These are phyloP conservation scores for Arremon aurantiirostris DNA, from an alignment of 2,797 vertebrate genomes.

Conservation along the genomic window DNA sequence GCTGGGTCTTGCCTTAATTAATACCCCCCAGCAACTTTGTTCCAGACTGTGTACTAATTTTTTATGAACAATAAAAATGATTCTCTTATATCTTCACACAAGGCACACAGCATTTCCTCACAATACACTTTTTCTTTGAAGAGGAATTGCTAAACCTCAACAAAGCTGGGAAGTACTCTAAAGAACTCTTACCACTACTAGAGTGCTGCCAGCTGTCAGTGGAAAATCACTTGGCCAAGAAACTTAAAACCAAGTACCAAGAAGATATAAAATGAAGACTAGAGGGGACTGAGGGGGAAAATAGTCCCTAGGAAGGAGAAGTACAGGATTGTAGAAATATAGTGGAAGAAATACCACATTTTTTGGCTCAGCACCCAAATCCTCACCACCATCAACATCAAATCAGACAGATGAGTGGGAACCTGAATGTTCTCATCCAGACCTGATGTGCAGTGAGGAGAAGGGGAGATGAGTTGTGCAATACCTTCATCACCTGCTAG, in stretches of 20 bases:
- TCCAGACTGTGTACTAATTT: slow-evolving; percentile 30
- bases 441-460: neutral
- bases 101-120: neutral
- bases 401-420: neutral
- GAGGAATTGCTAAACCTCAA: slow-evolving; percentile 12
- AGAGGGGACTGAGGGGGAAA: neutral
- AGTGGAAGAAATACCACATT: neutral
- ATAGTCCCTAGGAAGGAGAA: neutral
- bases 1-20: slow-evolving; percentile 17
- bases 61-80: slow-evolving; percentile 6
- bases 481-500: neutral
- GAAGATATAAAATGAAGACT: neutral
- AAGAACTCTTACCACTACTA: neutral
- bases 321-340: neutral
- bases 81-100: neutral
- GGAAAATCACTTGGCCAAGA: neutral
- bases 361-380: neutral
- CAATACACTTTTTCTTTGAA: slow-evolving; percentile 12
- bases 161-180: neutral
- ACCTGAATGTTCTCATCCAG: neutral
- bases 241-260: neutral
- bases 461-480: neutral
- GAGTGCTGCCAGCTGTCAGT: neutral
- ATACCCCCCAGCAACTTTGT: slow-evolving; percentile 5
- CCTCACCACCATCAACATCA: neutral